Evolutionary conservation across 2,888 invertebrate species (phyloP), one percentile per base, ranked within the genome.

Genomic region (Drosophila atripex): DNA sequence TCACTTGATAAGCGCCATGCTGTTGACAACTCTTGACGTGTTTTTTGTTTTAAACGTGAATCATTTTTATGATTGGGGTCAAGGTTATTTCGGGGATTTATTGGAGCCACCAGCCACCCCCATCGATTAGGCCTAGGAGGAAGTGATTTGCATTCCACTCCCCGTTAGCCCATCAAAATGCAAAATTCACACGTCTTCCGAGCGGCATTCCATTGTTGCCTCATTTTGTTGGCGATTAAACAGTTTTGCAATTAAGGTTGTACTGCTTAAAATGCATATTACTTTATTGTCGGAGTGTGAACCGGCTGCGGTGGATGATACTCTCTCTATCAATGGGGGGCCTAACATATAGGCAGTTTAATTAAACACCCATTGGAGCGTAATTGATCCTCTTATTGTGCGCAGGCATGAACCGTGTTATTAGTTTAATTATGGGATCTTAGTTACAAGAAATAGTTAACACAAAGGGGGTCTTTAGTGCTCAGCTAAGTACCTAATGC

Each of bases 191-290:
- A 70, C 61, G 51, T 61, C 61, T 69, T 68, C n/a, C 23, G 18
- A 16, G 30, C 23, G 28, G 25, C 30, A 52, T 47, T 47, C 43
- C 47, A 39, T 51, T 55, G 70, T 49, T 52, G 35, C 23, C 9
- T 49, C 30, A 28, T 45, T 11, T 51, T 38, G 46, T 35, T 35
- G 43, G 49, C 35, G 52, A 61, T 52, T 61, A 46, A 38, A 52
- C 52, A 16, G 59, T 55, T 28, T 58, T 59, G 61, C 65, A 82
- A 79, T 82, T 75, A 75, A 60, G 55, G 43, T 51, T 12, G 46
- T 54, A 53, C 56, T 61, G 32, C 45, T 63, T 71, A 71, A 70
- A 60, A 60, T 51, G 54, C 69, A 55, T 66, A 55, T 65, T 52
- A 49, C 70, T 70, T 56, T 49, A 70, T 70, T 64, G 56, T 57